phyloP scores from a whole-genome alignment of 2,113 vertebrate species.

The Cacatua alba region DNA sequence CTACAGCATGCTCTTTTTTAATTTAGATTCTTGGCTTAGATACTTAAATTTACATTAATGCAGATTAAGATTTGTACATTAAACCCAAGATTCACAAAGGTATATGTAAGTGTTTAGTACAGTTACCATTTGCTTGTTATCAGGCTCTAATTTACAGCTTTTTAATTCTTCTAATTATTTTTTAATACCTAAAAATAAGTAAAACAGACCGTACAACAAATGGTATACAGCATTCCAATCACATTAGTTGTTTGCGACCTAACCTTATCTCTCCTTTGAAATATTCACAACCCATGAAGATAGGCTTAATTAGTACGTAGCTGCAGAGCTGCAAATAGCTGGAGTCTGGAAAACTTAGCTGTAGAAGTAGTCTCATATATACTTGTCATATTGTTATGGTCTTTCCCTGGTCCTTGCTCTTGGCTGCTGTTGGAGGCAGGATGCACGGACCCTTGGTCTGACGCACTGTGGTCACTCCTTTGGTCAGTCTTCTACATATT shows the following conservation, averaged over 20 bases:
- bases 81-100: not conserved
- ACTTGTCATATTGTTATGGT: not conserved
- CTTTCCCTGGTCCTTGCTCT: not conserved
- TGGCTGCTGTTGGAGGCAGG: not conserved
- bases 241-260: not conserved
- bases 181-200: not conserved
- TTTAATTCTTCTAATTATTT: not conserved
- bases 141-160: not conserved
- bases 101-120: not conserved
- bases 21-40: not conserved
- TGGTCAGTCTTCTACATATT: not conserved
- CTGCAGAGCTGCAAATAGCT: not conserved
- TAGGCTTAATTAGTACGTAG: not conserved
- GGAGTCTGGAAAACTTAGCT: not conserved
- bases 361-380: fast-evolving
- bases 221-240: not conserved
- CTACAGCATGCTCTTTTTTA: not conserved
- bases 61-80: not conserved
- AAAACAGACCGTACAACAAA: not conserved
- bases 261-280: not conserved
- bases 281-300: not conserved
- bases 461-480: fast-evolving
- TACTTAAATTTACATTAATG: not conserved
- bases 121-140: not conserved
- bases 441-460: not conserved